phyloP scores from a whole-genome alignment of 2,113 vertebrate genomes.

The Campylomormyrus numenius region DNA sequence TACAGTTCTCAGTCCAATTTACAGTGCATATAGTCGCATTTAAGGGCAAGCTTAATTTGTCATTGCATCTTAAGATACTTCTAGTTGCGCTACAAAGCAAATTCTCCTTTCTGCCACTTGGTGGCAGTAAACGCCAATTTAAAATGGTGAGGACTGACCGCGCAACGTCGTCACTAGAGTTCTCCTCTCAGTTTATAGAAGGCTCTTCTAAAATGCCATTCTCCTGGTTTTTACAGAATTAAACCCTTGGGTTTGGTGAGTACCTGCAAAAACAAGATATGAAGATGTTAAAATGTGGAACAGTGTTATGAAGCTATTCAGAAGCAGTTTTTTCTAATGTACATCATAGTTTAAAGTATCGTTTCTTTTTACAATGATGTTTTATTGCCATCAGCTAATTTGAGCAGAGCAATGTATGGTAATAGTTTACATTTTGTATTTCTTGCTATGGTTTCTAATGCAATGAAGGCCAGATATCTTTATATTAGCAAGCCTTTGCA shows the following conservation, averaged over 20 bases:
- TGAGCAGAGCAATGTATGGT: not conserved
- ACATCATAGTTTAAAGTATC: not conserved
- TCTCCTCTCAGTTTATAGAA: not conserved
- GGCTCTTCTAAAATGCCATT: not conserved
- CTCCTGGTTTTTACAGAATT: not conserved
- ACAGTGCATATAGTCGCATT: not conserved
- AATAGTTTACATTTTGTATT: not conserved
- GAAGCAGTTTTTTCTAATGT: not conserved
- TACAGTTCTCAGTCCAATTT: not conserved
- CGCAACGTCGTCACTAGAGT: not conserved
- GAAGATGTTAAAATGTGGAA: not conserved
- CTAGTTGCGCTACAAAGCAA: not conserved
- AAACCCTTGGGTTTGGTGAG: conserved; percentile 12
- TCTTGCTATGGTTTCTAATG: not conserved
- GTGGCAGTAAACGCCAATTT: not conserved
- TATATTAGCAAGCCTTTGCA: not conserved
- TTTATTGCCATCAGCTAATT: not conserved
- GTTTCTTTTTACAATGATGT: not conserved
- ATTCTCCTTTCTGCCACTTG: not conserved
- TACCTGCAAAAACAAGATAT: not conserved
- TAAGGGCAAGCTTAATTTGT: not conserved
- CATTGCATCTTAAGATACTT: not conserved
- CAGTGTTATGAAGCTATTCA: not conserved
- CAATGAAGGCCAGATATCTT: not conserved
- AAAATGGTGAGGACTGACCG: not conserved